Evolutionary conservation across 2,113 vertebrate species (phyloP), one percentile per base, ranked within the genome.

Genomic region (Petaurus breviceps): DNA sequence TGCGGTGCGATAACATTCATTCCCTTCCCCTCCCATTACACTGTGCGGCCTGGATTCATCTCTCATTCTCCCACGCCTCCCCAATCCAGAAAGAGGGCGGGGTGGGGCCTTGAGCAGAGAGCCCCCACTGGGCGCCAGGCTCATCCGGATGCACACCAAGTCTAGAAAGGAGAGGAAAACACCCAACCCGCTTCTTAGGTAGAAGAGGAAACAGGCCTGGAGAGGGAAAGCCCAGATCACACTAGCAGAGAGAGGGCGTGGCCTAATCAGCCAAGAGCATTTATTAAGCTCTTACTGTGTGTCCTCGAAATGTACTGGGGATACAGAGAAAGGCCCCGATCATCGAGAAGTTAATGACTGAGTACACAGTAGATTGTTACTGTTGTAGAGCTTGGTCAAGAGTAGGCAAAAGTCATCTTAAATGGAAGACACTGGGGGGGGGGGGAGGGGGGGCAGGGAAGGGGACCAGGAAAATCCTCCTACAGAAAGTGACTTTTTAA

Each of bases 1-100:
- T 53, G 49, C 9, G 49, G 49, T 0, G 93, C 0, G 97, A 98
- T 98, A 98, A 97, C 96, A 97, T 95, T 96, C 96, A 84, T 97
- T 95, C 90, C 51, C 61, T 93, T 94, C 68, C 68, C 68, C n/a
- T 43, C n/a, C n/a, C 68, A 22, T 84, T 0, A 1, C 68, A 84
- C 68, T 95, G 51, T 93, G 95, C 19, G 1, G 47, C 46, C 90
- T 68, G 16, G 8, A 53, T 89, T 51, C 23, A 43, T 95, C 95
- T 96, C 90, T 37, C 37, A 16, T 90, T 51, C 12, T 93, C 96
- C 54, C 31, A 14, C 11, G 91, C 53, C 93, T 89, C 53, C 46
- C 94, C 68, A 84, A 19, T 37, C 19, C 6, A 22, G 68, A 68
- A 37, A 68, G 61, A 31, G 37, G 61, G 61, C 3, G 14, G 57